Conservation (phyloP, 1,140 invertebrate species). For the Nasonia vitripennis region DNA sequence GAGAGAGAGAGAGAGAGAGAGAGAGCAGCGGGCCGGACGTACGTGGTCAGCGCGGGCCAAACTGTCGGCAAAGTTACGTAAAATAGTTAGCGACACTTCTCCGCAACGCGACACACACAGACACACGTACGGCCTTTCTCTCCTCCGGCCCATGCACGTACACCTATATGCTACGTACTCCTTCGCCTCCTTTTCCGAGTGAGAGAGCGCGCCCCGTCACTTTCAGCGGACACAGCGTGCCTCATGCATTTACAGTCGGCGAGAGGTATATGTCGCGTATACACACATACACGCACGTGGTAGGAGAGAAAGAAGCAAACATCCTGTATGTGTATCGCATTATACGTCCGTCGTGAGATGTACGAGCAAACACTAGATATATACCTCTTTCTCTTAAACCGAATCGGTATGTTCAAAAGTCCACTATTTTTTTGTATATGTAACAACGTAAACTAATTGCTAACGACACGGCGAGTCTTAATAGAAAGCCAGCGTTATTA, state of each 20-base stretch:
- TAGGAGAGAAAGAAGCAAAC: slow-evolving; percentile 35
- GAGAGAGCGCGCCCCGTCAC: slow-evolving; percentile 23
- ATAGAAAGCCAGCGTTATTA: slow-evolving; percentile 6
- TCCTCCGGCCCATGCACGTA: slow-evolving; percentile 6
- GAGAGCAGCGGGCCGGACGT: slow-evolving; percentile 67
- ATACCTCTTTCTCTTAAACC: slow-evolving; percentile 56
- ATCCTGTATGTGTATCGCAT: slow-evolving; percentile 50
- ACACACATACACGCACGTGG: background rate
- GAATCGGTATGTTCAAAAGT: slow-evolving; percentile 42
- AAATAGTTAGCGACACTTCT: slow-evolving; percentile 77
- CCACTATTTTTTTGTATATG: background rate
- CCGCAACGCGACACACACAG: slow-evolving; percentile 41
- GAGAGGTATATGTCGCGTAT: too few species aligned
- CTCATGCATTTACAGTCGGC: slow-evolving; percentile 51
- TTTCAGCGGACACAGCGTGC: slow-evolving; percentile 58
- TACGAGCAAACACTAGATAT: slow-evolving; percentile 57
- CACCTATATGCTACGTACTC: slow-evolving; percentile 8
- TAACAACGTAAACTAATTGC: background rate
- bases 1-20: slow-evolving; percentile 50
- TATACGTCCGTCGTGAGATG: slow-evolving; percentile 68
- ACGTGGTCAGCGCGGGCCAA: slow-evolving; percentile 75
- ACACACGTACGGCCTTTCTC: slow-evolving; percentile 52
- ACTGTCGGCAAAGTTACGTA: slow-evolving; percentile 76
- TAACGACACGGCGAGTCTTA: background rate
- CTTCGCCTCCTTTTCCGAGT: slow-evolving; percentile 41